phyloP scores from a whole-genome alignment of 2,113 vertebrate species.

The Chaetorhynchus papuensis region DNA sequence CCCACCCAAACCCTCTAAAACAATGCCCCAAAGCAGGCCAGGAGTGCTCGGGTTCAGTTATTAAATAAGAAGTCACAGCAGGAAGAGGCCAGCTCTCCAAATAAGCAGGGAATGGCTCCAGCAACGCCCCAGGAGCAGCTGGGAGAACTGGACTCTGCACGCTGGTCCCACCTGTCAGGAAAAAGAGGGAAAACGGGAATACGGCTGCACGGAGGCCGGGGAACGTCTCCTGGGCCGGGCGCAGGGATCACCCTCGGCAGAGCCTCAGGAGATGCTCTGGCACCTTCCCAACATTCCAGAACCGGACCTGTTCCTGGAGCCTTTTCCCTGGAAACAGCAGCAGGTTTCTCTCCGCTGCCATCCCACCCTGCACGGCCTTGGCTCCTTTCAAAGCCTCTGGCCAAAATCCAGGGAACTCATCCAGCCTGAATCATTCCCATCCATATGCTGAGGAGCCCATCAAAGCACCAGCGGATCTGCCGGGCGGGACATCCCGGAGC shows the following conservation, averaged over 20 bases:
- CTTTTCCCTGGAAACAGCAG: neutral
- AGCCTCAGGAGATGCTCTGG: neutral
- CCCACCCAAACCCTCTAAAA: neutral
- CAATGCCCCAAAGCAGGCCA: neutral
- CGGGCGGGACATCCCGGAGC: neutral
- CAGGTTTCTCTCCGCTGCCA: neutral
- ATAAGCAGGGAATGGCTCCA: neutral
- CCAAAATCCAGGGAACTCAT: neutral
- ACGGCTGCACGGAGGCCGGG: neutral
- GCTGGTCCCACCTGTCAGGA: neutral
- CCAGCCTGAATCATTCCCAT: conserved; percentile 21
- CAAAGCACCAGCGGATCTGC: neutral
- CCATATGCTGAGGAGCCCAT: conserved; percentile 4
- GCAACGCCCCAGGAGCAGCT: neutral
- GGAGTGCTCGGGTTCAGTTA: neutral
- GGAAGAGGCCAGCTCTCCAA: neutral
- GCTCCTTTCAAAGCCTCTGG: neutral
- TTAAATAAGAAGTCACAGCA: neutral
- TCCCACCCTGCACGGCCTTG: neutral
- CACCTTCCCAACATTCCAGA: neutral
- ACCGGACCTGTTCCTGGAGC: neutral
- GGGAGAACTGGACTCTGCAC: neutral
- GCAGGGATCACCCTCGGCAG: neutral
- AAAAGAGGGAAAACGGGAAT: neutral
- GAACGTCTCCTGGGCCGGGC: neutral